Evolutionary conservation across 2,888 invertebrate species (phyloP), one percentile per base, ranked within the genome.

Genomic region (Cylloceria caligata): DNA sequence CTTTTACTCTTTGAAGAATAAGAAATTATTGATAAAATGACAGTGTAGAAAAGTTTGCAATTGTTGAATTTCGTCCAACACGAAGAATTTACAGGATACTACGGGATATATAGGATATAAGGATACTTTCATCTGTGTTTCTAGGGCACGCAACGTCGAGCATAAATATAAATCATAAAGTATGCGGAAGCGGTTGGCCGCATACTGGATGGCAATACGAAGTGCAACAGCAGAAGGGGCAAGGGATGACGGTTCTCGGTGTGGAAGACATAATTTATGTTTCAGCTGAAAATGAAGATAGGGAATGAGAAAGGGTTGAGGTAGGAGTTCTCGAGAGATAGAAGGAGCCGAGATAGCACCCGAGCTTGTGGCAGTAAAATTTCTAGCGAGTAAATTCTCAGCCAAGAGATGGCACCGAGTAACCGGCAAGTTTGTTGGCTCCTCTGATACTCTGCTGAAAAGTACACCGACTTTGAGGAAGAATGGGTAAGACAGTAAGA

Each of bases 231-330:
- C 68, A 36, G n/a, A 42, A 24, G 30, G 34, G 16, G n/a, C 34
- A 75, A 49, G 75, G 52, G 52, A 76, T 57, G 47, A 78, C 55
- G 36, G 69, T 11, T 27, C 57, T n/a, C 55, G 36, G 36, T 52
- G 47, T 49, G 67, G 19, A 67, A 21, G 67, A 60, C 73, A 42
- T 73, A 73, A 79, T 73, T 79, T 62, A 68, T 79, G 67, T 62
- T 79, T 57, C 68, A 19, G 68, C 57, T 27, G 68, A 49, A 68
- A 68, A 76, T 69, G 75, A 68, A 76, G 75, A 76, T 68, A 16
- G 45, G 55, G 39, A 49, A 30, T 24, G 13, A 27, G 16, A 36
- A 45, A 21, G 67, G 42, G 52, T 55, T 13, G 45, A n/a, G n/a
- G 30, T 4, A 36, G 16, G 55, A 69, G 69, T 55, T 69, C 65